Evolutionary conservation across 2,113 vertebrate species (phyloP).

Genomic region (Megaceryle maxima): DNA sequence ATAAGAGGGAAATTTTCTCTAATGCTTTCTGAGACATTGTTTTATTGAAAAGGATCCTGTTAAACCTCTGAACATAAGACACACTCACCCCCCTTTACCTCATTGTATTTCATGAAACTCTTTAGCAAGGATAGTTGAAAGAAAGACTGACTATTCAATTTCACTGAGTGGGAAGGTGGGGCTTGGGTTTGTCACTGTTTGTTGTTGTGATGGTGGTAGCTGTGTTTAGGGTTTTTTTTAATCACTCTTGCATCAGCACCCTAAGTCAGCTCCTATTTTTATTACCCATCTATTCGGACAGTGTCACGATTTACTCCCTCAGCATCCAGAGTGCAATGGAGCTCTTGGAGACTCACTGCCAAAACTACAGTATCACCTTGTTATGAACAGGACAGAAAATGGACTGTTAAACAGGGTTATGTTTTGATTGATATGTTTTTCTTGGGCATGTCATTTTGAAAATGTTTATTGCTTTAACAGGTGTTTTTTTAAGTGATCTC

Average conservation of each 20-base stretch:
- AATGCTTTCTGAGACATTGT: neutral
- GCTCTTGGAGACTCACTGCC: neutral
- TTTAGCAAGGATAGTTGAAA: neutral
- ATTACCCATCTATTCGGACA: neutral
- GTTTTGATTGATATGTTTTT: constrained; percentile 1
- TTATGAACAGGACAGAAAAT: neutral
- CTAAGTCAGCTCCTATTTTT: neutral
- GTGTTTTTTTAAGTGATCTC: neutral
- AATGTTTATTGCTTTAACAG: constrained; percentile 24
- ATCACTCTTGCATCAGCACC: neutral
- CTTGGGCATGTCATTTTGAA: neutral
- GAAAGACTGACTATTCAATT: neutral
- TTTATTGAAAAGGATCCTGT: neutral
- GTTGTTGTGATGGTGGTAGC: neutral
- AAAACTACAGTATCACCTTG: neutral
- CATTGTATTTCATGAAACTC: neutral
- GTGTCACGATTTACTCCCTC: neutral
- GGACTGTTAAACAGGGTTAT: neutral
- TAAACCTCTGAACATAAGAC: neutral
- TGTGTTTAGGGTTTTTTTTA: neutral
- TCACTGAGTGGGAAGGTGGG: neutral
- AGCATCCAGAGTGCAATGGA: neutral
- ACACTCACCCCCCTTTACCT: neutral
- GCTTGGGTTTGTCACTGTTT: neutral
- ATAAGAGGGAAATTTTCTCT: neutral